Evolutionary conservation across 2,113 vertebrate genomes (phyloP).

Genomic region (Dasyornis broadbenti): DNA sequence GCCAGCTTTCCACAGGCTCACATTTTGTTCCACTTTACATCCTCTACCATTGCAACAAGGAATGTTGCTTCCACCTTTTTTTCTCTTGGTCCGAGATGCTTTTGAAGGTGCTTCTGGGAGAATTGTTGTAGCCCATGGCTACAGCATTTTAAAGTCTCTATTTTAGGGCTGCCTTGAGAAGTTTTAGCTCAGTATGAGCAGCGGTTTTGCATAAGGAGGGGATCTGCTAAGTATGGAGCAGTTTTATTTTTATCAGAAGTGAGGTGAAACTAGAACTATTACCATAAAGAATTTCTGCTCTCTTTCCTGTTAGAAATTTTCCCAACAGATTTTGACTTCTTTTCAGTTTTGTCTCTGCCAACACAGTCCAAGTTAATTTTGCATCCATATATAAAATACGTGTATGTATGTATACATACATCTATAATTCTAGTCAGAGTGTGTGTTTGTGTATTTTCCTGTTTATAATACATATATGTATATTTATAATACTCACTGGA

Average conservation of each 20-base stretch:
- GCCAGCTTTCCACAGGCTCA: neutral
- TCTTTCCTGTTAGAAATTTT: conserved; percentile 36
- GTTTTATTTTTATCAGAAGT: conserved; percentile 43
- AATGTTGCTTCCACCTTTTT: neutral
- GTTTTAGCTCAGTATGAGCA: conserved; percentile 1
- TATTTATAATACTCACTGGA: conserved; percentile 68
- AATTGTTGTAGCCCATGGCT: neutral
- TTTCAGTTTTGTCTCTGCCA: conserved; percentile 49
- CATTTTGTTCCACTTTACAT: neutral
- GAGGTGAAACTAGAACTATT: conserved; percentile 31
- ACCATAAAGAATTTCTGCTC: conserved; percentile 18
- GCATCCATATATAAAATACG: neutral
- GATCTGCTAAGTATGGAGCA: conserved; percentile 28
- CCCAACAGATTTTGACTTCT: conserved; percentile 21
- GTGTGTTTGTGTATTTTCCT: conserved; percentile 64
- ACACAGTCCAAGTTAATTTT: conserved; percentile 35
- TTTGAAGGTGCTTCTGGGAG: neutral
- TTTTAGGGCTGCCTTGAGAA: conserved; percentile 29
- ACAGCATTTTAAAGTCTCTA: neutral
- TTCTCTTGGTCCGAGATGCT: neutral
- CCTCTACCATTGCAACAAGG: neutral
- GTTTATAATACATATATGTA: conserved; percentile 69
- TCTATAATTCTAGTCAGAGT: conserved; percentile 33
- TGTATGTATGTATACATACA: conserved; percentile 52
- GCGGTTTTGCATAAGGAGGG: neutral